Conservation (phyloP, 1,140 invertebrate genomes). For the Sarcophaga bullata region DNA sequence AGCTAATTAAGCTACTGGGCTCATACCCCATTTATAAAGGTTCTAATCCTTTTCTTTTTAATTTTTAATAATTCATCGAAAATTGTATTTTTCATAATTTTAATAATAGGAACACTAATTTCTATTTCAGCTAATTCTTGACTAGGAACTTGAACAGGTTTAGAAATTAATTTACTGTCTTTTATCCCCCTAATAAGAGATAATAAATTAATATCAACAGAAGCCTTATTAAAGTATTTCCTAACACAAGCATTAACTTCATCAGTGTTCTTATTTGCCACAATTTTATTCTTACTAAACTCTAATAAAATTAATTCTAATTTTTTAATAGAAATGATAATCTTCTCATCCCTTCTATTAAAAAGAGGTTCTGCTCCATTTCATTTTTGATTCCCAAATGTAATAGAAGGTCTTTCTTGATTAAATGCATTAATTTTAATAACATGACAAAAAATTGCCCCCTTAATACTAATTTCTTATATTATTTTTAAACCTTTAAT, state of each 20-base stretch:
- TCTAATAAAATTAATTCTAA: too few relatives aligned
- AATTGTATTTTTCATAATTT: too few relatives aligned
- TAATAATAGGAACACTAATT: too few relatives aligned
- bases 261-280: too few relatives aligned
- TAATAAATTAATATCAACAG: slow-evolving; percentile 21
- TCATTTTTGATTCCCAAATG: slow-evolving; percentile 67
- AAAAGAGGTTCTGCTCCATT: neutral
- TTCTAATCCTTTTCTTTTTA: too few relatives aligned
- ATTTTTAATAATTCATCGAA: too few relatives aligned
- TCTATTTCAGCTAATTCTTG: too few relatives aligned
- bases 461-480: slow-evolving; percentile 50
- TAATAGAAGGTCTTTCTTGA: slow-evolving; percentile 66
- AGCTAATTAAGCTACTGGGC: too few relatives aligned
- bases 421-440: slow-evolving; percentile 66
- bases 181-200: slow-evolving; percentile 21
- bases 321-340: neutral
- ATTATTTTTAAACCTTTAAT: slow-evolving; percentile 48
- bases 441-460: slow-evolving; percentile 44
- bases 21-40: too few relatives aligned
- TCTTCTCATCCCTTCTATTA: neutral
- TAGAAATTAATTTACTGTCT: neutral
- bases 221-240: neutral
- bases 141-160: neutral
- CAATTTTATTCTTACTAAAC: too few relatives aligned
- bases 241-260: neutral